Conservation (phyloP, 2,888 invertebrate genomes). For the Aleiodes alternator region DNA sequence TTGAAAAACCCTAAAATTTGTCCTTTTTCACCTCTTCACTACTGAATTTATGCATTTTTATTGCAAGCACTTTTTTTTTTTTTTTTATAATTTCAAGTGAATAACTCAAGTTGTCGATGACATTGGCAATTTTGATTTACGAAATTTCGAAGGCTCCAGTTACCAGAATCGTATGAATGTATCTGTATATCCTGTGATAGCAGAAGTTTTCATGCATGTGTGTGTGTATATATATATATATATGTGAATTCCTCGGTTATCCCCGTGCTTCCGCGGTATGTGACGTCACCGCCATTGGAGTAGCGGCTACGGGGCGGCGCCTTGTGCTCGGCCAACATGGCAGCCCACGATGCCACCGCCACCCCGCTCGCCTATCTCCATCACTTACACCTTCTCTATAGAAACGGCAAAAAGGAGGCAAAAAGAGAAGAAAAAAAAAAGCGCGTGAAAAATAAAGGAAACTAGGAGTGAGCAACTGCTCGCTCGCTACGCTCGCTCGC, state of each 20-base stretch:
- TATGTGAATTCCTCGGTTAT: constrained; percentile 26
- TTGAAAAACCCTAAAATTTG: no score
- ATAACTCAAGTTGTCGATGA: neutral
- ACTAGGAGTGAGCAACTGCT: no score
- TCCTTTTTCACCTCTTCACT: no score
- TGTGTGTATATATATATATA: no score
- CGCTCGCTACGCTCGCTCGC: no score
- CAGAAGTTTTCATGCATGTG: constrained; percentile 26
- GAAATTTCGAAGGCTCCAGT: no score
- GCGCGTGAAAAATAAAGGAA: neutral
- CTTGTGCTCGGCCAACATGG: constrained; percentile 70
- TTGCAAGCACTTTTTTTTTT: no score
- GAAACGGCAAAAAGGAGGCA: constrained; percentile 34
- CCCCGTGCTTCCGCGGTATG: constrained; percentile 48
- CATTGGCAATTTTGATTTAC: constrained; percentile 1
- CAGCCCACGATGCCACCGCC: constrained; percentile 61
- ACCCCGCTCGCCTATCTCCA: constrained; percentile 47
- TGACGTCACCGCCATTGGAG: constrained; percentile 67
- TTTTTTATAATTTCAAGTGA: no score
- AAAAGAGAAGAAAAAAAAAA: neutral
- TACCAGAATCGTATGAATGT: neutral
- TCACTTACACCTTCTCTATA: constrained; percentile 48
- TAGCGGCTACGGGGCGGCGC: constrained; percentile 70
- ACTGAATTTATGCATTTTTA: no score
- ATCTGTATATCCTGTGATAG: neutral